Percentiles rank a stretch among this genome's conserved stretches.
Evolutionary conservation across 2,113 vertebrate species (phyloP).

Genomic region (Rhea pennata): DNA sequence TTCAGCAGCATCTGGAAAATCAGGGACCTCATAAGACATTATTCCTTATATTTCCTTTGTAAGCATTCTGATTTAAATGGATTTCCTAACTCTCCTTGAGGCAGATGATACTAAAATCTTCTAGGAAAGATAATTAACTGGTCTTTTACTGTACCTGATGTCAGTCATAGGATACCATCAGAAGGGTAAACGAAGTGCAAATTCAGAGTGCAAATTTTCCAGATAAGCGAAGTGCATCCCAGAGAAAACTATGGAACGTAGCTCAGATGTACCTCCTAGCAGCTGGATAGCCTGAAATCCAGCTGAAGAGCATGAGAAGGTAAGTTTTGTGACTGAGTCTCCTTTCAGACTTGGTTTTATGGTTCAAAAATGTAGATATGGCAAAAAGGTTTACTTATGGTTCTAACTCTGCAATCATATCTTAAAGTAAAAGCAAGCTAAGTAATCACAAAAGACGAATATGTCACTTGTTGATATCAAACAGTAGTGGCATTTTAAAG

Average conservation of each 20-base stretch:
- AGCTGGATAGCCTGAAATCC: not conserved
- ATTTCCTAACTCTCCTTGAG: not conserved
- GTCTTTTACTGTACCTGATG: not conserved
- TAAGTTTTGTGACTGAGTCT: not conserved
- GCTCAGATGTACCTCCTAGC: not conserved
- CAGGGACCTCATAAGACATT: not conserved
- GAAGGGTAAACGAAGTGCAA: not conserved
- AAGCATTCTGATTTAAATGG: not conserved
- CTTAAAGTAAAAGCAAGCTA: not conserved
- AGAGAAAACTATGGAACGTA: not conserved
- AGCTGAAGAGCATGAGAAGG: not conserved
- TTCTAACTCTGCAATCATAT: not conserved
- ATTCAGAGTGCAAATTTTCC: not conserved
- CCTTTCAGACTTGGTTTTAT: not conserved
- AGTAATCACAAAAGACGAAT: not conserved
- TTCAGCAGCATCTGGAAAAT: not conserved
- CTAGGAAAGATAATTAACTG: not conserved
- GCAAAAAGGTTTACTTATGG: not conserved
- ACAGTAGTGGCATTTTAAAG: not conserved
- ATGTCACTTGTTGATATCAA: not conserved
- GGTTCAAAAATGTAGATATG: not conserved
- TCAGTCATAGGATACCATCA: not conserved
- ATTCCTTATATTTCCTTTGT: not conserved
- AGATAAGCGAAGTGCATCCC: fast-evolving
- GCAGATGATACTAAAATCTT: not conserved